Evolutionary conservation across 2,113 vertebrate genomes (phyloP), one percentile per base, ranked within the genome.

Genomic region (Capreolus pygargus): DNA sequence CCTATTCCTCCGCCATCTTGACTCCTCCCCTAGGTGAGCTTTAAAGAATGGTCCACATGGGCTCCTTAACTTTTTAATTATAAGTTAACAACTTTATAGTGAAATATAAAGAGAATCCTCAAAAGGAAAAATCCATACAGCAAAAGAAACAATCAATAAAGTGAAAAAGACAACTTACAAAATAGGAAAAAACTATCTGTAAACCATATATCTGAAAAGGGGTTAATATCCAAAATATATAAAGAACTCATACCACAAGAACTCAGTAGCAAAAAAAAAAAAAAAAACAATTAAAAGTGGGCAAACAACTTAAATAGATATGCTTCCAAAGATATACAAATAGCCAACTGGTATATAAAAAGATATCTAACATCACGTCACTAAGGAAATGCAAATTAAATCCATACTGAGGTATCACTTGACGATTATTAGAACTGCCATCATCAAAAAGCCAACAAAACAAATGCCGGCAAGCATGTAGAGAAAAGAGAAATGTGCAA

Each of bases 61-160:
- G 67, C 7, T 67, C 88, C 94, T 74, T 43, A 81, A 94, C 79
- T 84, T 91, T 94, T 43, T 57, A 61, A 78, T 89, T 52, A 76
- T 70, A n/a, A 47, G 89, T 85, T 55, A 89, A 94, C 57, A 91
- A 88, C 64, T 81, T 87, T 47, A 94, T 84, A 70, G 16, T 94
- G 27, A 89, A 95, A 86, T 89, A 94, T 30, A 95, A 94, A 78
- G 36, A 89, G 57, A 94, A 91, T 70, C 64, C 88, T 89, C 21
- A 55, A 61, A 84, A 70, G 55, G 55, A 52, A 58, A 70, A 92
- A 61, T 21, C 14, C 47, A 81, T 10, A 21, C 16, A 21, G 28
- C 47, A 52, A 52, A 81, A 81, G 47, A 81, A 81, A n/a, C 47
- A 81, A 81, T 52, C 78, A 52, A 81, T 50, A 52, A 81, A 81